Base-by-base conservation (phyloP, 2,113 vertebrate genomes). In the Thunnus thynnus region DNA sequence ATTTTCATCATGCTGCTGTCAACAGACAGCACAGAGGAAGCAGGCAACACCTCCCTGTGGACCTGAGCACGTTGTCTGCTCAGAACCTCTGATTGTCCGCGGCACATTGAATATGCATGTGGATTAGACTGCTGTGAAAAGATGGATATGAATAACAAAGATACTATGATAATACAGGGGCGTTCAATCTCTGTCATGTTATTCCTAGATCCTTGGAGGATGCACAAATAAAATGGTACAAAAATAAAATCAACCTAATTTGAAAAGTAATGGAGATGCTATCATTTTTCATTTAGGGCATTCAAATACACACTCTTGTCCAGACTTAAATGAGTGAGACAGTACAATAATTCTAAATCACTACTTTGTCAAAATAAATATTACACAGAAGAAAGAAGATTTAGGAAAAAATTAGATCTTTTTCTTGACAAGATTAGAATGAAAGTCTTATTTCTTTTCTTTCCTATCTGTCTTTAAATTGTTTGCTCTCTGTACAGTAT, bases 61-160 rank as follows among this genome's bases (percentile, higher is more conserved):
- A 91, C 80, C 80, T 20, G 79, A 72, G 78, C 76, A 57, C 58
- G 12, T 58, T 61, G 78, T 87, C 74, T 51, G 65, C 74, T 84
- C 80, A 52, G 65, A 84, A 52, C 66, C 84, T 47, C 73, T 72
- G 87, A 84, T 89, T 86, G 88, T 87, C 84, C 74, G 36, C 52
- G 13, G 27, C 60, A 51, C 27, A 36, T 60, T 84, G 73, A 89
- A 87, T 89, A 82, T 87, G 86, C 78, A 87, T 76, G 76, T 75
- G 80, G 71, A 92, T 80, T 74, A 78, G 77, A 41, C 55, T 50
- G 62, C 70, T 62, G 82, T 84, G 78, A 82, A 84, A 81, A 80
- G 61, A 82, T 80, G 77, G 74, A 70, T 80, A 84, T 86, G 90
- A 89, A 83, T 88, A 86, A 90, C 85, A 92, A 85, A 88, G 58